Conservation (phyloP, 2,888 invertebrate species). For the Bimastos eiseni region DNA sequence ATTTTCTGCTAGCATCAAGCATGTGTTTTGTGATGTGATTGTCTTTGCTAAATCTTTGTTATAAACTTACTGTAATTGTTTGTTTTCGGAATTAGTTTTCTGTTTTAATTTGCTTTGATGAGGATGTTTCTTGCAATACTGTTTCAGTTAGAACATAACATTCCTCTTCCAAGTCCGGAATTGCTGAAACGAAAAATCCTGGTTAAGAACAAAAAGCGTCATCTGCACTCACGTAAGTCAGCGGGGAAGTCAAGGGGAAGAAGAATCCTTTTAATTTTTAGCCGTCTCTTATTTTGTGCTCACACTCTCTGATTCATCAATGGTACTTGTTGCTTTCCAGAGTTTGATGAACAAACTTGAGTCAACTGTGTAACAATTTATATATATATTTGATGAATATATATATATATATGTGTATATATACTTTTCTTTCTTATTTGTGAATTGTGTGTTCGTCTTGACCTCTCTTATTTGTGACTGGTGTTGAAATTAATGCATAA, state of each 20-base stretch:
- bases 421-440: neutral
- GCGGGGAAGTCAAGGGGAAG: neutral
- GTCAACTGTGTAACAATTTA: neutral
- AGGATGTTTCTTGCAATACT: neutral
- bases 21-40: neutral
- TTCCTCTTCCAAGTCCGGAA: slow-evolving; percentile 83
- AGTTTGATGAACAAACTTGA: neutral
- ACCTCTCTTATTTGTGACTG: neutral
- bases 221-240: slow-evolving; percentile 55
- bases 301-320: neutral
- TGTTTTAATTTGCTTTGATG: neutral
- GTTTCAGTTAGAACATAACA: slow-evolving; percentile 70
- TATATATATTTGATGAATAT: too few relatives aligned
- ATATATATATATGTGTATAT: too few relatives aligned
- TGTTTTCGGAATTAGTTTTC: neutral
- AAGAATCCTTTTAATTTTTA: neutral
- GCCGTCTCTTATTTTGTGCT: neutral
- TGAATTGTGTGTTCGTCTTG: neutral
- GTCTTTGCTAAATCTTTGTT: neutral
- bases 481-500: neutral
- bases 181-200: slow-evolving; percentile 85
- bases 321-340: neutral
- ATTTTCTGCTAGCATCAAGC: neutral
- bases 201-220: slow-evolving; percentile 82
- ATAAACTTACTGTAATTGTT: neutral